Percentiles rank a stretch among this genome's conserved stretches.
phyloP scores from a whole-genome alignment of 2,113 vertebrate genomes.

The Oplegnathus fasciatus region DNA sequence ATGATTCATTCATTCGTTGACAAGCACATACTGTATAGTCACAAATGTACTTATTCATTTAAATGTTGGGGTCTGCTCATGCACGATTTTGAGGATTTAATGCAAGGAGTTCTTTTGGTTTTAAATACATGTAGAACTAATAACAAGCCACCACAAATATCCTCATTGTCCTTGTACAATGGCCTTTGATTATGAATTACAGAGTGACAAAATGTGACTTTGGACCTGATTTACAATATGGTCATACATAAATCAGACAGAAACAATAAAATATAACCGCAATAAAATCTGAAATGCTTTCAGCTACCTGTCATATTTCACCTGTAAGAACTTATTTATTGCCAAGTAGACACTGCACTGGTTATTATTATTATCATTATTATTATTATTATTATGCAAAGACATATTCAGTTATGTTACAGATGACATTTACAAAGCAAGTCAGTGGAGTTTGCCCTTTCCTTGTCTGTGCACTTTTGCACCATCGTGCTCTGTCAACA shows the following conservation, averaged over 20 bases:
- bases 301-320: background rate
- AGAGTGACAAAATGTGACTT: background rate
- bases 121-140: background rate
- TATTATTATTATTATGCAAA: background rate
- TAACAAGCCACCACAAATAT: background rate
- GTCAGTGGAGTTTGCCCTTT: background rate
- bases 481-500: slow-evolving; percentile 21
- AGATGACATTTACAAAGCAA: slow-evolving; percentile 7
- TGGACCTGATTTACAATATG: background rate
- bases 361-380: background rate
- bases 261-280: background rate
- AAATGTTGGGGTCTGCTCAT: background rate
- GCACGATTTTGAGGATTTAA: background rate
- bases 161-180: background rate
- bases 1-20: too few relatives aligned
- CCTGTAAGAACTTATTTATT: background rate
- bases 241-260: background rate
- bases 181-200: background rate
- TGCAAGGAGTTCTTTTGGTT: background rate
- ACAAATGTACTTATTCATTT: background rate
- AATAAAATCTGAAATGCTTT: background rate
- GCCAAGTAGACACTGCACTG: too few relatives aligned
- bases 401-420: background rate
- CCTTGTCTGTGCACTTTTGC: slow-evolving; percentile 3
- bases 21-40: background rate